phyloP scores from a whole-genome alignment of 2,888 invertebrate genomes.

The Venusia cambrica region DNA sequence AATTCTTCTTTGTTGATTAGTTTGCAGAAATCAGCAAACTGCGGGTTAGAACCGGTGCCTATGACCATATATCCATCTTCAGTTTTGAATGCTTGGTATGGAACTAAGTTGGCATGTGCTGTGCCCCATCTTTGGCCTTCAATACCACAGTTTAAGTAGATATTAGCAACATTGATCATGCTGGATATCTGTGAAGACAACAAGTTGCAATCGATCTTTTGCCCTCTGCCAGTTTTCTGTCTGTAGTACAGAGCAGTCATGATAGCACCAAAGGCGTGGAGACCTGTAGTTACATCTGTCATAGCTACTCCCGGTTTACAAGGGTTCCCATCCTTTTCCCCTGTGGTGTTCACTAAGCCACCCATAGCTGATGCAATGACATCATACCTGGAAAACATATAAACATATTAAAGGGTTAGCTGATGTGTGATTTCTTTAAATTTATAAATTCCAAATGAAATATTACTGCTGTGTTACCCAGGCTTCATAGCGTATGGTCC shows the following conservation, averaged over 20 bases:
- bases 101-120: slow-evolving; percentile 96
- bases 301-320: slow-evolving; percentile 96
- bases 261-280: slow-evolving; percentile 97
- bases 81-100: slow-evolving; percentile 94
- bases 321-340: slow-evolving; percentile 90
- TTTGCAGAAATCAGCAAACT: slow-evolving; percentile 88
- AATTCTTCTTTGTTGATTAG: slow-evolving; percentile 83
- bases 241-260: slow-evolving; percentile 93
- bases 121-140: slow-evolving; percentile 94
- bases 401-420: not conserved
- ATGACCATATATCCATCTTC: slow-evolving; percentile 91
- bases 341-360: slow-evolving; percentile 94
- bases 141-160: slow-evolving; percentile 91
- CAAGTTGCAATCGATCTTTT: slow-evolving; percentile 96
- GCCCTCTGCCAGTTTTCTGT: slow-evolving; percentile 89
- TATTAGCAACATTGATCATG: slow-evolving; percentile 93
- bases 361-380: slow-evolving; percentile 96
- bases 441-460: too few species aligned
- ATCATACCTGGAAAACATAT: slow-evolving; percentile 84
- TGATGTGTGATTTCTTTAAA: not conserved
- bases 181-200: slow-evolving; percentile 94
- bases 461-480: slow-evolving; percentile 81
- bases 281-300: slow-evolving; percentile 95
- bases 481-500: slow-evolving; percentile 93
- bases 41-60: slow-evolving; percentile 92